Evolutionary conservation across 2,113 vertebrate species (phyloP).

Genomic region (Corythoichthys haematopterus): DNA sequence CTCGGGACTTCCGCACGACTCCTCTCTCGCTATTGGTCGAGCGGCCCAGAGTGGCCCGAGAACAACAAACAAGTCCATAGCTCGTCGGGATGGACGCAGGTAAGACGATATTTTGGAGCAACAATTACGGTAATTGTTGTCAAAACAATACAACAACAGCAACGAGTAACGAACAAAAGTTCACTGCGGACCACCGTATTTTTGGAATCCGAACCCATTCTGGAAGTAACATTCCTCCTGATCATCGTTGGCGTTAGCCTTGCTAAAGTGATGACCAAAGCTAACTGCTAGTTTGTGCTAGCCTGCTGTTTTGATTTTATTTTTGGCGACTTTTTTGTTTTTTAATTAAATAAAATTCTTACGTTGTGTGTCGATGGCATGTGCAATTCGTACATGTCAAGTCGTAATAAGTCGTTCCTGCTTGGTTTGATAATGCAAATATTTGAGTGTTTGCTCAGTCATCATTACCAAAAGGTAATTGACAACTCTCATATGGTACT

Average conservation of each 20-base stretch:
- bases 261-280: conserved; percentile 64
- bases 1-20: conserved; percentile 24
- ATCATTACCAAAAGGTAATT: conserved; percentile 2
- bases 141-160: conserved; percentile 6
- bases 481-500: not conserved
- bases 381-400: not conserved
- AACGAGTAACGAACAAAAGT: not conserved
- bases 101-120: conserved; percentile 46
- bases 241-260: conserved; percentile 50
- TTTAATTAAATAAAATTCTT: not conserved
- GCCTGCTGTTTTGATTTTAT: conserved; percentile 12
- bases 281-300: conserved; percentile 54
- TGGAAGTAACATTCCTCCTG: conserved; percentile 23
- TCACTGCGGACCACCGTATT: not conserved
- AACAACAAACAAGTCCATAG: conserved; percentile 72
- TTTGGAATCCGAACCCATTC: not conserved
- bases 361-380: not conserved
- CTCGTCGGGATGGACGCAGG: conserved; percentile 80
- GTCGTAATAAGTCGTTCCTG: not conserved
- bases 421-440: not conserved
- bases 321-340: not conserved
- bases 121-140: not conserved
- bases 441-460: conserved; percentile 6
- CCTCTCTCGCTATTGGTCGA: conserved; percentile 53
- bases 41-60: conserved; percentile 22